Evolutionary conservation across 2,888 invertebrate species (phyloP).

Genomic region (Maniola hyperantus): DNA sequence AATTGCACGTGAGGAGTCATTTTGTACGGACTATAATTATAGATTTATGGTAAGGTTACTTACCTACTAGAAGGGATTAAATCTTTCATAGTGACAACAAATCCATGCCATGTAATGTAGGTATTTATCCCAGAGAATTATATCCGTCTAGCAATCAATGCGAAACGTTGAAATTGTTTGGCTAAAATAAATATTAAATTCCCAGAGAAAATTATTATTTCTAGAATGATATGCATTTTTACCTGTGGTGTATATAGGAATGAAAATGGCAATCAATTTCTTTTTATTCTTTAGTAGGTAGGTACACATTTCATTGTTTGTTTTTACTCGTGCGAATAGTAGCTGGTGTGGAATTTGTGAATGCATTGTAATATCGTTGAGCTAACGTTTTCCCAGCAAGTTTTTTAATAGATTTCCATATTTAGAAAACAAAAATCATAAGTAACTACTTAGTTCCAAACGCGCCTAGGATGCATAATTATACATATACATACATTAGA

Average conservation of each 20-base stretch:
- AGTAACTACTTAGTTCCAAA: no score
- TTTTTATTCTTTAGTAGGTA: slow-evolving; percentile 2
- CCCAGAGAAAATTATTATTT: slow-evolving; percentile 1
- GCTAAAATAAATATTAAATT: slow-evolving; percentile 11
- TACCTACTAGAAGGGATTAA: no score
- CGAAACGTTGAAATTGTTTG: slow-evolving; percentile 11
- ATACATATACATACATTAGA: no score
- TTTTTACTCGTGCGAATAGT: slow-evolving; percentile 4
- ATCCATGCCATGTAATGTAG: background rate
- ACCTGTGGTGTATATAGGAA: background rate
- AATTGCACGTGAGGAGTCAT: no score
- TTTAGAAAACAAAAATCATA: no score
- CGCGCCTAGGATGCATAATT: no score
- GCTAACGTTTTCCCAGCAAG: background rate
- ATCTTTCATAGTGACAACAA: background rate
- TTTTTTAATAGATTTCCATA: background rate
- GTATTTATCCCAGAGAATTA: background rate
- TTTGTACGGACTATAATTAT: no score
- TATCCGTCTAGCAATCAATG: slow-evolving; percentile 5
- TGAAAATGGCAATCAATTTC: slow-evolving; percentile 8
- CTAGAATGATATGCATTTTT: background rate
- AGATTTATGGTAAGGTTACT: no score
- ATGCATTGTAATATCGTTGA: slow-evolving; percentile 2
- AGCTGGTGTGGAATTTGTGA: background rate
- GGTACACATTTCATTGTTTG: slow-evolving; percentile 7